Evolutionary conservation across 2,888 invertebrate species (phyloP), one percentile per base, ranked within the genome.

Genomic region (Drosophila hamatofila): DNA sequence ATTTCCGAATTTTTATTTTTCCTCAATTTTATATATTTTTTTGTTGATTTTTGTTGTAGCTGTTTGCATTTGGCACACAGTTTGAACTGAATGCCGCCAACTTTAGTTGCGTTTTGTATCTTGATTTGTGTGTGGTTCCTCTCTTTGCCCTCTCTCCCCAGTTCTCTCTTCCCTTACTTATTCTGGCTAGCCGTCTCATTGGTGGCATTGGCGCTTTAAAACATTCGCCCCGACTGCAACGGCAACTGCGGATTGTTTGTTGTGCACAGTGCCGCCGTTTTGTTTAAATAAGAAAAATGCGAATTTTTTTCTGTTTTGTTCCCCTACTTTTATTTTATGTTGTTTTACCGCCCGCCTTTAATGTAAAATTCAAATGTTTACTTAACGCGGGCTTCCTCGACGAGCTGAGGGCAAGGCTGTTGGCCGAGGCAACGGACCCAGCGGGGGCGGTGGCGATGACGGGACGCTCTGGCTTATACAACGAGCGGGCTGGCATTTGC

Each of bases 341-440:
- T 59, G 65, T 72, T 86, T 79, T 74, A 72, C 86, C 68, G 71
- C 67, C 76, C 87, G 88, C 76, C 81, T 88, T 89, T 84, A 86
- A 86, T 89, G 86, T 86, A 77, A 88, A 86, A 86, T 86, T 86
- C 89, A 89, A 86, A 89, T 86, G 88, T 86, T 86, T 89, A 89
- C 85, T 64, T 70, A 60, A 77, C 66, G 74, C 83, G 67, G 86
- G 86, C 78, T 88, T 88, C 78, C 88, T 80, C 83, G 56, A 70
- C 52, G 75, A 48, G 51, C 48, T 70, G 75, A 63, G 80, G 77
- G 77, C 76, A 77, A 75, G 75, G 71, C 62, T 77, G 63, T 75
- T 74, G 72, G 72, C 37, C 55, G 56, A 57, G 61, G 35, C 48
- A 57, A 41, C 25, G 46, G 11, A 23, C 18, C 41, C 48, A 21